Base-by-base conservation (phyloP, 2,113 vertebrate species). In the Talpa occidentalis region DNA sequence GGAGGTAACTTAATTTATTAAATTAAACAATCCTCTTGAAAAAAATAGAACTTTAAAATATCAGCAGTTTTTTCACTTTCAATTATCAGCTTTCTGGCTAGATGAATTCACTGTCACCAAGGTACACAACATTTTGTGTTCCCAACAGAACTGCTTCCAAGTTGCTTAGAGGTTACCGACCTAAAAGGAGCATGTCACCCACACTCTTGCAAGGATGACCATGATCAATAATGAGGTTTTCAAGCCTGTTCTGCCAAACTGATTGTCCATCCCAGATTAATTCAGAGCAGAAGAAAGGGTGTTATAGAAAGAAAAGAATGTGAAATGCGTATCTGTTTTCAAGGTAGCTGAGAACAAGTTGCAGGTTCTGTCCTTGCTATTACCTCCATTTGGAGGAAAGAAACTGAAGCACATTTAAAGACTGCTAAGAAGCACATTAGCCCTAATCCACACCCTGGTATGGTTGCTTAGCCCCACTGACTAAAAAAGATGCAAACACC, bases 91-190 rank as follows among this genome's bases (percentile, higher is more conserved):
- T 96, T 37, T 94, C 56, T 95, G 60, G 17, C 52, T 91, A 54
- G 81, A 91, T 85, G 59, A 93, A 90, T 91, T 82, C 59, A 91
- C 73, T 96, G 70, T 95, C 60, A 10, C 72, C 64, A 82, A 52
- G 64, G 32, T 59, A 66, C 94, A 96, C 94, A 86, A 30, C 59
- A 94, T 28, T 94, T 56, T 91, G 35, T 93, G 26, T 79, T 96
- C 82, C 76, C 78, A 97, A 97, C 94, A 93, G 86, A 28, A 4
- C 47, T 90, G 72, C 26, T 67, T 59, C 24, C 82, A 74, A 40
- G 95, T 10, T 2, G 94, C 91, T 97, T 91, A 81, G 73, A 95
- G 84, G 64, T 96, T 74, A 90, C 82, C 77, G 94, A 24, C 66
- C 26, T 70, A 73, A 93, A 91, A 94, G 69, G 93, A 96, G 28